A percentile compares a stretch with the other conserved stretches of the same genome.
Evolutionary conservation across 92 coral and sea anemone species (phyloP).

Genomic region (Palythoa heliodiscus): DNA sequence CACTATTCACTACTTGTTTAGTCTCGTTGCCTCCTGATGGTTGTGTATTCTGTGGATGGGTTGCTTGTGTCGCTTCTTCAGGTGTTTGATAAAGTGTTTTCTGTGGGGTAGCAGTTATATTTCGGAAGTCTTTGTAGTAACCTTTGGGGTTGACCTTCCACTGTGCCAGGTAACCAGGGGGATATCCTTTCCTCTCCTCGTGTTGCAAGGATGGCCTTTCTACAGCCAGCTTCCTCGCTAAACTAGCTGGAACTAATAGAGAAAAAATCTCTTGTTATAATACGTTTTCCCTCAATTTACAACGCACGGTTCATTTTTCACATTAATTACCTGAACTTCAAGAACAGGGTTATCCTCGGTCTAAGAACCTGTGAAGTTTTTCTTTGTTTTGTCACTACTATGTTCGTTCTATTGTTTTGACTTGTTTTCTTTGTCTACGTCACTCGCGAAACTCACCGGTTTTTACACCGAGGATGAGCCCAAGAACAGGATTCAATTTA

Average conservation of each 20-base stretch:
- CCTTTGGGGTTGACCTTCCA: conserved; percentile 18
- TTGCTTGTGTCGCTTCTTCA: conserved; percentile 16
- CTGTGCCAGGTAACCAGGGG: conserved; percentile 17
- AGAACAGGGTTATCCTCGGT: too few species aligned
- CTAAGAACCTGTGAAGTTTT: too few species aligned
- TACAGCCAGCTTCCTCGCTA: conserved; percentile 33
- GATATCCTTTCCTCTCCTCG: conserved; percentile 17
- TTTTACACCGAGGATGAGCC: too few species aligned
- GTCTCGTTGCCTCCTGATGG: not conserved
- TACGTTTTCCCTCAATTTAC: too few species aligned
- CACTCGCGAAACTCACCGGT: too few species aligned
- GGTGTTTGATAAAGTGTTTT: not conserved
- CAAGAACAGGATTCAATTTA: too few species aligned
- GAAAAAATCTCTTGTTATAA: not conserved
- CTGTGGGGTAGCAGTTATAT: conserved; percentile 24
- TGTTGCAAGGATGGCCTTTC: not conserved
- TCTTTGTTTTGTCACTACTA: too few species aligned
- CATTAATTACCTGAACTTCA: too few species aligned
- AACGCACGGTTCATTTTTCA: too few species aligned
- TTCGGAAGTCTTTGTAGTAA: conserved; percentile 10
- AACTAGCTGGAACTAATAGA: conserved; percentile 30
- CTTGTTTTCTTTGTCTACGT: too few species aligned
- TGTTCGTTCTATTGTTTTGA: too few species aligned
- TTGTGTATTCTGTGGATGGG: conserved; percentile 3
- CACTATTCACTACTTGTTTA: not conserved